Conservation (phyloP, 2,113 vertebrate genomes). For the Marmota monax region DNA sequence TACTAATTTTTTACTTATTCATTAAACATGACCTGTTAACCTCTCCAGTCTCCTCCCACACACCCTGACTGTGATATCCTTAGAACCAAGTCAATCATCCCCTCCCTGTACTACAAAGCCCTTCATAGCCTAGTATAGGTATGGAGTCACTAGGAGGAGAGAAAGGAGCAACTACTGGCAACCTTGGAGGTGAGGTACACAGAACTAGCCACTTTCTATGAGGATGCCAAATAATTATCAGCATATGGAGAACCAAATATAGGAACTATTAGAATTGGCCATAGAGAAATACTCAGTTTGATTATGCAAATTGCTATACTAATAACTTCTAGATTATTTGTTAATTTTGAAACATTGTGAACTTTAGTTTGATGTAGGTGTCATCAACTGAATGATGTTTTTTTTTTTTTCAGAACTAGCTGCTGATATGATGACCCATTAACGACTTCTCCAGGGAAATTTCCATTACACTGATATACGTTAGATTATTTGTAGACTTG, state of each 20-base stretch:
- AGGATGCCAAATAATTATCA: not conserved
- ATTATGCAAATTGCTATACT: not conserved
- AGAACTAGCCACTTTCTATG: not conserved
- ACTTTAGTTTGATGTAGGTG: not conserved
- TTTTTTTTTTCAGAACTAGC: not conserved
- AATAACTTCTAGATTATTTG: not conserved
- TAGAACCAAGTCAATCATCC: not conserved
- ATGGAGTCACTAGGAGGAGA: not conserved
- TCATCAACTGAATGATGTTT: not conserved
- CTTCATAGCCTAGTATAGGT: not conserved
- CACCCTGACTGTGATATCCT: not conserved
- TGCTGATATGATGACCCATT: not conserved
- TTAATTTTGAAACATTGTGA: not conserved
- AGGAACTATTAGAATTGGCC: not conserved
- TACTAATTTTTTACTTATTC: not conserved
- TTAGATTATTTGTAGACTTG: not conserved
- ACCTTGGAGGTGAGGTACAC: not conserved
- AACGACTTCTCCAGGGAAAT: not conserved
- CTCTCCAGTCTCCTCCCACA: not conserved
- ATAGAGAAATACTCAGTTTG: not conserved
- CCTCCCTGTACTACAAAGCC: not conserved
- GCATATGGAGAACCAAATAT: not conserved
- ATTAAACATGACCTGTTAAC: not conserved
- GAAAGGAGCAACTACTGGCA: not conserved
- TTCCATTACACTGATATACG: not conserved